A percentile compares a stretch with the other conserved stretches of the same genome.
Evolutionary conservation across 1,140 invertebrate species (phyloP).

Genomic region (Trichomalopsis sarcophagae): DNA sequence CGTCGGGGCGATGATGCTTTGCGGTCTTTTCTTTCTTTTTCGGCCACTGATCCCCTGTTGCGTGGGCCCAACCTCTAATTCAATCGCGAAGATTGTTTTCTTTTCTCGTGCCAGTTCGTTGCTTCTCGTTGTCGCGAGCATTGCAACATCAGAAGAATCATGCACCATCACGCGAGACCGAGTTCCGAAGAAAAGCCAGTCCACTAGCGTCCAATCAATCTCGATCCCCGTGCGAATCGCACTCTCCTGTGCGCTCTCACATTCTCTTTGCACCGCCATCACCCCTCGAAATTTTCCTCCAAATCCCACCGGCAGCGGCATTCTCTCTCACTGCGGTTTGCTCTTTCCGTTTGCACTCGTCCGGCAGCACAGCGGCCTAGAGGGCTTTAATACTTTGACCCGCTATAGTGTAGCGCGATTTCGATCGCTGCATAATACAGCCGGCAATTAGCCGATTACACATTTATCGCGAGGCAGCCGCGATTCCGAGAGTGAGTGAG

Average conservation of each 20-base stretch:
- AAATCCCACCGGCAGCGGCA: background rate
- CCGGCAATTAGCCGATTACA: constrained; percentile 55
- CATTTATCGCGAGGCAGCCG: constrained; percentile 53
- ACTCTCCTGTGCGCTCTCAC: background rate
- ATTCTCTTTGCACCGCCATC: constrained; percentile 25
- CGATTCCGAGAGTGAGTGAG: background rate
- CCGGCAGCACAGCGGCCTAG: background rate
- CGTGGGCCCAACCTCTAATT: background rate
- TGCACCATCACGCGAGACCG: too few species aligned
- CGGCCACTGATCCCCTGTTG: background rate
- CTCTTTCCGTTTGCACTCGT: constrained; percentile 19
- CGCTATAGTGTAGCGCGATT: background rate
- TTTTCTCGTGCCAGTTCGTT: too few species aligned
- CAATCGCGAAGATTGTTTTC: background rate
- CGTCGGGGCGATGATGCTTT: too few species aligned
- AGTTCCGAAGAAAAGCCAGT: background rate
- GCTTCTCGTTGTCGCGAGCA: too few species aligned
- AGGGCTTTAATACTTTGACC: constrained; percentile 11
- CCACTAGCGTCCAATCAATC: constrained; percentile 18
- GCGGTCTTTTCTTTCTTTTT: background rate
- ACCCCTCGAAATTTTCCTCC: background rate
- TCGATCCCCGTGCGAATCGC: background rate
- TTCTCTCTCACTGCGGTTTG: constrained; percentile 14
- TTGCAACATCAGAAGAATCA: background rate
- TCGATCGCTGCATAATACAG: constrained; percentile 48